Evolutionary conservation across 1,140 invertebrate species (phyloP).

Genomic region (Zeugodacus cucurbitae): DNA sequence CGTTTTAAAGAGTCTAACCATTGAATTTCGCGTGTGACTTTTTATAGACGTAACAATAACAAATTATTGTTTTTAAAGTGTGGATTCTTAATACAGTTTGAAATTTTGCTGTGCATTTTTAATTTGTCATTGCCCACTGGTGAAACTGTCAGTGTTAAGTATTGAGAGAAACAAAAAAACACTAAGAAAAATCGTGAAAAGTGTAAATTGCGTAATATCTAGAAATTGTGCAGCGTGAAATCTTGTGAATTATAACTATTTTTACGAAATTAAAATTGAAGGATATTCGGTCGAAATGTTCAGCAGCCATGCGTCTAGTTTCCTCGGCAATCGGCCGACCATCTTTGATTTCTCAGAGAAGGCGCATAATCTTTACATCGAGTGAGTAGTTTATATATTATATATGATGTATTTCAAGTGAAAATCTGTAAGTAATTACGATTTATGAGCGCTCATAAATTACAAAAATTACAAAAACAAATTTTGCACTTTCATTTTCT

Average conservation of each 20-base stretch:
- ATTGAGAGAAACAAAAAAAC: background rate
- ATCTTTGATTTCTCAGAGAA: conserved; percentile 23
- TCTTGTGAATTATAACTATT: background rate
- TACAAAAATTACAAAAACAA: background rate
- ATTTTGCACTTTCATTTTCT: background rate
- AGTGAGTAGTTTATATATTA: background rate
- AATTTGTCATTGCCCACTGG: conserved; percentile 13
- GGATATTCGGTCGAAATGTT: background rate
- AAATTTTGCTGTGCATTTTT: conserved; percentile 1
- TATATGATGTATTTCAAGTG: no score
- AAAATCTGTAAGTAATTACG: background rate
- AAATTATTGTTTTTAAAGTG: conserved; percentile 18
- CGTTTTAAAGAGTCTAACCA: background rate
- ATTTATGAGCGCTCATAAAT: background rate
- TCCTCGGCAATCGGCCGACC: background rate
- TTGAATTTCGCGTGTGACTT: background rate
- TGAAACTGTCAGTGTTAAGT: background rate
- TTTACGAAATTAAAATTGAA: background rate
- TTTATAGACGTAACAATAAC: background rate
- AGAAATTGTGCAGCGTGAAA: background rate
- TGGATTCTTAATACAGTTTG: background rate
- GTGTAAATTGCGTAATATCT: background rate
- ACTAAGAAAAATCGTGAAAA: background rate
- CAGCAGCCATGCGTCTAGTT: background rate
- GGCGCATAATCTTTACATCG: conserved; percentile 13